Evolutionary conservation across 2,113 vertebrate genomes (phyloP), one percentile per base, ranked within the genome.

Genomic region (Pomatostomus ruficeps): DNA sequence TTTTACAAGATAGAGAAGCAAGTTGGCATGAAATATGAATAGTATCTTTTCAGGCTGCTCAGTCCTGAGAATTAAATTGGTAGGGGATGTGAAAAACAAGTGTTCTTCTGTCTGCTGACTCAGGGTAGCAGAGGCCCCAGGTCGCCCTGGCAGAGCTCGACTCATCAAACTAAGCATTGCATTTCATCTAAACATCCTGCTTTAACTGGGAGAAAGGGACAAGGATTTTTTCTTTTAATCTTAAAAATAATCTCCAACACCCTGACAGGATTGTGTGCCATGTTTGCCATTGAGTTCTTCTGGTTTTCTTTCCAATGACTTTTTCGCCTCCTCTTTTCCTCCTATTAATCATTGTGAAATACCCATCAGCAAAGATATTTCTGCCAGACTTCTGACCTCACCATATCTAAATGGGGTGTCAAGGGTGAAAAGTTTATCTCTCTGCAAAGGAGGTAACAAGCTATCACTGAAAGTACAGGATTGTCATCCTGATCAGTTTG

Each of bases 91-190:
- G 19, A 66, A 78, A 67, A 81, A 71, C 46, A 75, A 87, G 8
- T 48, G 16, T 29, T 81, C 7, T 76, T 93, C 48, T 89, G 17
- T 86, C 29, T 94, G 6, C n/a, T 91, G 48, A 6, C 12, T 2
- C 3, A 87, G 43, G 22, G 31, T 71, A 12, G 38, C 59, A 84
- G 61, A 71, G 49, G 20, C n/a, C 12, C 7, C 3, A 3, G 3
- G n/a, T 66, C 2, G 0, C 38, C 31, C 1, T 0, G 26, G 13
- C 35, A 87, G 59, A 86, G 22, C 28, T 59, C 3, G 3, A 1
- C 43, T 86, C 71, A 59, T n/a, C 16, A 59, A 59, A 40, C 48
- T 15, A 49, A 48, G 7, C 52, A 57, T n/a, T 92, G 52, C 36
- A 25, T 7, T 77, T 88, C 19, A 33, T 75, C 11, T 81, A 52